Evolutionary conservation across 2,797 vertebrate genomes (phyloP).

Genomic region (Tadarida brasiliensis): DNA sequence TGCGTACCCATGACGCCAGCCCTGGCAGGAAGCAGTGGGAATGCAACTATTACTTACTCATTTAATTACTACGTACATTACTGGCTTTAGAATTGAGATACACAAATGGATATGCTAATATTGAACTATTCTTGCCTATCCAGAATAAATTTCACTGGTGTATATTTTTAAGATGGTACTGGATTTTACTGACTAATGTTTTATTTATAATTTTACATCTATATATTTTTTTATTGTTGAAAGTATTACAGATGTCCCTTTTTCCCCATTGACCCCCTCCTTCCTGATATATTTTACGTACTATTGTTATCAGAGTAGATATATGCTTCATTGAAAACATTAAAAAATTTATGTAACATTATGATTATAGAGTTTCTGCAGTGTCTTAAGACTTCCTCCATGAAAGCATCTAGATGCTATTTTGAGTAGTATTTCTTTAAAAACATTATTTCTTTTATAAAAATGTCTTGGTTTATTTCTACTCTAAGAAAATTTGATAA

Average conservation of each 20-base stretch:
- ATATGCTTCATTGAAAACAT: neutral
- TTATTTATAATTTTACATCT: slow-evolving; percentile 40
- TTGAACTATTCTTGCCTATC: neutral
- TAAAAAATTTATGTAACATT: neutral
- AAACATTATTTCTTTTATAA: neutral
- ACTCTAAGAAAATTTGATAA: neutral
- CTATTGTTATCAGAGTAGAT: neutral
- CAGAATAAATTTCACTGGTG: neutral
- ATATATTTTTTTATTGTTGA: neutral
- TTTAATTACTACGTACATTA: neutral
- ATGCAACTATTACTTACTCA: neutral
- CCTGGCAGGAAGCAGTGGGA: neutral
- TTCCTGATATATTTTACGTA: neutral
- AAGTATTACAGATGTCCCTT: too few species aligned
- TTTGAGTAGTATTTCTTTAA: neutral
- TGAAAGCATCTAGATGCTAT: neutral
- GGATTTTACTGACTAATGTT: neutral
- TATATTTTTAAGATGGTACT: neutral
- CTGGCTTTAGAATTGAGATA: neutral
- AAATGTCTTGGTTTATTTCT: neutral
- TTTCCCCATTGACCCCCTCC: too few species aligned
- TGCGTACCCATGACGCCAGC: too few species aligned
- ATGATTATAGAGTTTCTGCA: neutral
- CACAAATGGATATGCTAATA: neutral
- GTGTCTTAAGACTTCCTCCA: neutral